Evolutionary conservation across 2,113 vertebrate genomes (phyloP).

Genomic region (Mustelus asterias): DNA sequence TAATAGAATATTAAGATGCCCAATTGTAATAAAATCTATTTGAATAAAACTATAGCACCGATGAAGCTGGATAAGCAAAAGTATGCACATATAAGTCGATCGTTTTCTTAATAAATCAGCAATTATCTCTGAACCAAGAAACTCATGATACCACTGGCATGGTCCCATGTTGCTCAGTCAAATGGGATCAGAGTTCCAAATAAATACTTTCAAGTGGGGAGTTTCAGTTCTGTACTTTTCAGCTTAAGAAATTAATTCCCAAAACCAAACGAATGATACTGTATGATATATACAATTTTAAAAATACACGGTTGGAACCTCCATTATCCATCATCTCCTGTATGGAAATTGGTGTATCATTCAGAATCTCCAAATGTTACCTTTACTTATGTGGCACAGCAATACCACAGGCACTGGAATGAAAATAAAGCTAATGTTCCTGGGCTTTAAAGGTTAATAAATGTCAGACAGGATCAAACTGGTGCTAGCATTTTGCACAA

Average conservation of each 20-base stretch:
- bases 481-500: not conserved
- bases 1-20: not conserved
- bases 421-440: not conserved
- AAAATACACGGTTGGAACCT: not conserved
- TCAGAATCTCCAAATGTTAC: not conserved
- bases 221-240: not conserved
- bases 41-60: not conserved
- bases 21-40: not conserved
- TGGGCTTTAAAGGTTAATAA: not conserved
- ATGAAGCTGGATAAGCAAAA: not conserved
- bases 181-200: not conserved
- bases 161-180: not conserved
- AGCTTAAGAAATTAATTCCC: not conserved
- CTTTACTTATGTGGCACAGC: not conserved
- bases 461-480: not conserved
- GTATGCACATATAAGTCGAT: not conserved
- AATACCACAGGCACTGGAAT: not conserved
- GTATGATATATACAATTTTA: not conserved
- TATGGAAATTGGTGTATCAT: not conserved
- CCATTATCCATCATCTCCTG: not conserved
- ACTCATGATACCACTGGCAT: not conserved
- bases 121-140: not conserved
- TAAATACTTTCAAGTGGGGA: not conserved
- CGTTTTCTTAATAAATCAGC: not conserved
- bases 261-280: not conserved